Evolutionary conservation across 2,113 vertebrate genomes (phyloP).

Genomic region (Sprattus sprattus): DNA sequence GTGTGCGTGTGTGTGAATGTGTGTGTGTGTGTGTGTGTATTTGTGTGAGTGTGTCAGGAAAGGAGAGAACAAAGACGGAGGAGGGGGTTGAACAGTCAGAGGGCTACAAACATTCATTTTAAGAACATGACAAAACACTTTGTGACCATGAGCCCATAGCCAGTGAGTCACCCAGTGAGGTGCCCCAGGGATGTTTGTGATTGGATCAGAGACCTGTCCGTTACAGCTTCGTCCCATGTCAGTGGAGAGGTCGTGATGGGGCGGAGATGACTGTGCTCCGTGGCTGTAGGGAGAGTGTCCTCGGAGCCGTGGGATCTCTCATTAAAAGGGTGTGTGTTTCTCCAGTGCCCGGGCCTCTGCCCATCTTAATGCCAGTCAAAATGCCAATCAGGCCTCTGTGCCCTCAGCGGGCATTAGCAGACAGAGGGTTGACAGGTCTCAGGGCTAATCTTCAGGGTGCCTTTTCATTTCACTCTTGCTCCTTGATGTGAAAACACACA

Average conservation of each 20-base stretch:
- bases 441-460: not conserved
- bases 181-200: slow-evolving; percentile 55
- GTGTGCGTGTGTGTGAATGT: not conserved
- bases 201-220: slow-evolving; percentile 53
- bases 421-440: not conserved
- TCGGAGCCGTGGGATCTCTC: not conserved
- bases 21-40: not conserved
- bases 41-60: not conserved
- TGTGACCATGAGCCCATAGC: slow-evolving; percentile 53
- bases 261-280: not conserved
- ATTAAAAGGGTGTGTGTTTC: not conserved
- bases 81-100: slow-evolving; percentile 21
- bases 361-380: not conserved
- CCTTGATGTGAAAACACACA: too few relatives aligned
- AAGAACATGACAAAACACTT: slow-evolving; percentile 47
- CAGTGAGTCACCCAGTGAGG: slow-evolving; percentile 57
- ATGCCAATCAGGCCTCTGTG: not conserved
- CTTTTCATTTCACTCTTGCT: not conserved
- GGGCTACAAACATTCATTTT: slow-evolving; percentile 55
- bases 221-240: slow-evolving; percentile 38
- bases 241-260: slow-evolving; percentile 39
- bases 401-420: not conserved
- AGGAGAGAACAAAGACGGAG: not conserved
- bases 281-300: not conserved
- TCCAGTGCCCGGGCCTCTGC: not conserved